These are phyloP conservation scores for Hippocampus comes DNA, from an alignment of 2,113 vertebrate genomes.

Conservation along the genomic window DNA sequence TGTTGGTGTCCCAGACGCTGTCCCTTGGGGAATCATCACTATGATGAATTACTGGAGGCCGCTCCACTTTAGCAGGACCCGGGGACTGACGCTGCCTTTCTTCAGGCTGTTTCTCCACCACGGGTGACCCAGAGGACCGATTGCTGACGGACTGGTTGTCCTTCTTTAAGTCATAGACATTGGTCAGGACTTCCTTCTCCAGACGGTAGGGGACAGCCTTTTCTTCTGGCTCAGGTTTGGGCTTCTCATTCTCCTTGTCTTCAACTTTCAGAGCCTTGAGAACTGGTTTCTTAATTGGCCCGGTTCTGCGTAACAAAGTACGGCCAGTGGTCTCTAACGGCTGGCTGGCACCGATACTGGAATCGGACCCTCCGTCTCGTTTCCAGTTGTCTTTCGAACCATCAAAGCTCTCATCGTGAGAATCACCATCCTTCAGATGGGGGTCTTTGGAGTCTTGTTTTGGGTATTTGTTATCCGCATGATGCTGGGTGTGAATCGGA, in stretches of 20 bases:
- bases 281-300: conserved; percentile 95
- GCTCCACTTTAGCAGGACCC: conserved; percentile 67
- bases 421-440: conserved; percentile 73
- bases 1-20: conserved; percentile 73
- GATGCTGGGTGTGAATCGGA: conserved; percentile 69
- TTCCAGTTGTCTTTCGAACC: conserved; percentile 79
- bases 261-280: conserved; percentile 97
- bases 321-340: conserved; percentile 80
- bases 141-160: conserved; percentile 65
- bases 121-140: conserved; percentile 61
- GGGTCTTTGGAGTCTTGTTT: conserved; percentile 75
- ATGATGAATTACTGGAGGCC: conserved; percentile 54
- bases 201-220: conserved; percentile 67
- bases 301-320: conserved; percentile 79
- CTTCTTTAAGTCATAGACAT: conserved; percentile 76
- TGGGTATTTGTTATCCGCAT: conserved; percentile 72
- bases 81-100: conserved; percentile 63
- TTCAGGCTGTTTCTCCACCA: conserved; percentile 73
- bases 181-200: conserved; percentile 75
- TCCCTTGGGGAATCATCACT: conserved; percentile 76
- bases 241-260: conserved; percentile 93
- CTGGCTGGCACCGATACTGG: conserved; percentile 69
- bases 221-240: conserved; percentile 83
- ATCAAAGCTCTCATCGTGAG: conserved; percentile 62
- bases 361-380: conserved; percentile 75